Evolutionary conservation across 2,797 vertebrate genomes (phyloP), one percentile per base, ranked within the genome.

Genomic region (Sparus aurata): DNA sequence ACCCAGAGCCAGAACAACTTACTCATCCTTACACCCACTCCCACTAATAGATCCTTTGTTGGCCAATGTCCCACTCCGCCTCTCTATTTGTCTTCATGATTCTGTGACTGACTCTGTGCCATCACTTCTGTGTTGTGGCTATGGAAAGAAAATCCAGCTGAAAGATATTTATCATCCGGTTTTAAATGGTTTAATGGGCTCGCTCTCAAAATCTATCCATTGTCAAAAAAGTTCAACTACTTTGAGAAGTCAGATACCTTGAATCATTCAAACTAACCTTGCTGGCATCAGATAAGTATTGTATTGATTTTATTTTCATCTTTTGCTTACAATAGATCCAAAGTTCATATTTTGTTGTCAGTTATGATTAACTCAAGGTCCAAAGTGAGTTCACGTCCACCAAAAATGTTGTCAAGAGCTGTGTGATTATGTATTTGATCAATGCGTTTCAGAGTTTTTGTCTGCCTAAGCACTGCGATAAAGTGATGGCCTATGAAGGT

Each of bases 11-110:
- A 77, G 30, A 79, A 79, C 55, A 69, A 62, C 69, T 59, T 41
- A 52, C 50, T 83, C 52, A 76, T 80, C 52, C 63, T 57, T 38
- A 66, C 41, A 62, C 62, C 72, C 85, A 83, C 69, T 73, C 23
- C 50, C 49, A 80, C 58, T 34, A 62, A 72, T 53, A 67, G 46
- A 71, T 70, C 61, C 63, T 76, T 68, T 66, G 46, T 80, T 77
- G 77, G 69, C 57, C 17, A 23, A 77, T 64, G 69, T 78, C 50
- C 65, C 50, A 54, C 43, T 75, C 41, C 17, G 23, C 57, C 45
- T 75, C 34, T 62, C 69, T 30, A 45, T 72, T 75, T 68, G 23
- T 75, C 30, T 74, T 55, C n/a, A 0, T 55, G 58, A 76, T 34
- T 80, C 41, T 55, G 38, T 50, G 55, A 68, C 53, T 79, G 65